Conservation (phyloP, 2,888 invertebrate genomes). For the Germaria angustata region DNA sequence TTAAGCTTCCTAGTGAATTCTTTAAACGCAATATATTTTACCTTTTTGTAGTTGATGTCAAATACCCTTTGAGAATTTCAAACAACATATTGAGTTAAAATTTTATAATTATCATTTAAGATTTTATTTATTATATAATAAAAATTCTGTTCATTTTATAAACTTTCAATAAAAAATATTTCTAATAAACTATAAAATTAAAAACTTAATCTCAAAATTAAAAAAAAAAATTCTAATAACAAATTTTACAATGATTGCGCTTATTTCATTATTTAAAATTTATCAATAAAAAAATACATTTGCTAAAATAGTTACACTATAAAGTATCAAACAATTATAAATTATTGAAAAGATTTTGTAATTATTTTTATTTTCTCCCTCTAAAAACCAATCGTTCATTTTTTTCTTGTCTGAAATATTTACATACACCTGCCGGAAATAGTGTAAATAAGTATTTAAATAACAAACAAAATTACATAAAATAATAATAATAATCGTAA, state of each 20-base stretch:
- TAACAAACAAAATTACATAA: conserved; percentile 51
- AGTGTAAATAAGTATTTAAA: conserved; percentile 17
- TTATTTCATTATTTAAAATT: conserved; percentile 28
- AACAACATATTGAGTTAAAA: not conserved
- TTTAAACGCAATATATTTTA: too few species aligned
- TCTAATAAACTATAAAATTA: conserved; percentile 55
- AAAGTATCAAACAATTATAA: conserved; percentile 43
- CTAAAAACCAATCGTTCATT: conserved; percentile 19
- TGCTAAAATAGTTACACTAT: conserved; percentile 56
- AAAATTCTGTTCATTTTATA: conserved; percentile 58
- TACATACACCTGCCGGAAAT: conserved; percentile 34
- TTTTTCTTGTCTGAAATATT: conserved; percentile 29
- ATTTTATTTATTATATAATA: conserved; percentile 61
- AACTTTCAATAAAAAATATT: conserved; percentile 55
- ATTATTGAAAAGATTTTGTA: conserved; percentile 9
- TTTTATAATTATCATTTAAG: conserved; percentile 46
- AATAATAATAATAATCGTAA: conserved; percentile 2
- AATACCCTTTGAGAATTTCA: not conserved
- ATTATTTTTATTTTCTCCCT: conserved; percentile 1
- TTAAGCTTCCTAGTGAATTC: too few species aligned
- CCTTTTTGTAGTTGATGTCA: too few species aligned
- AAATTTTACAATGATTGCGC: conserved; percentile 51
- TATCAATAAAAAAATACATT: conserved; percentile 50
- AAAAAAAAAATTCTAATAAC: conserved; percentile 61
- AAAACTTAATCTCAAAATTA: conserved; percentile 62